Evolutionary conservation across 2,113 vertebrate species (phyloP).

Genomic region (Semnopithecus entellus): DNA sequence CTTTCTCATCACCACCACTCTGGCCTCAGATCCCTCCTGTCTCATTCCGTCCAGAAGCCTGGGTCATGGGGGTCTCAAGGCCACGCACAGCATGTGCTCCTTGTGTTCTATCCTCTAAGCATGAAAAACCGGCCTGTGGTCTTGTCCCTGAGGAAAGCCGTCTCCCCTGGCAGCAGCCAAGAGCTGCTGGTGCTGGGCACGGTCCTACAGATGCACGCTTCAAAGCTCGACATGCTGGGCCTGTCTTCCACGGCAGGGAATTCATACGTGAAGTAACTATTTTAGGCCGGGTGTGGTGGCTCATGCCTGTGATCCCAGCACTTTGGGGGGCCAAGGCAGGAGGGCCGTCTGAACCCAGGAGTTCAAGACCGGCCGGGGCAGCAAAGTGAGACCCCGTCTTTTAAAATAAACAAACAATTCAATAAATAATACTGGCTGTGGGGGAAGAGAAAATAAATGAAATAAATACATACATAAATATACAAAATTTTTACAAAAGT

Average conservation of each 20-base stretch:
- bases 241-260: not conserved
- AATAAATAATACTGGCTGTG: no score
- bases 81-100: not conserved
- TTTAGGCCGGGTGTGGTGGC: no score
- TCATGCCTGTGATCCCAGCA: no score
- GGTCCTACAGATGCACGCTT: rapidly evolving
- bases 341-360: no score
- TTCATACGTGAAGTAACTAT: not conserved
- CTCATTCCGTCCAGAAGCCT: rapidly evolving
- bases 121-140: not conserved
- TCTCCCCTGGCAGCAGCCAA: not conserved
- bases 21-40: not conserved
- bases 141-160: not conserved
- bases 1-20: no score
- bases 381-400: no score
- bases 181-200: not conserved
- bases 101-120: not conserved
- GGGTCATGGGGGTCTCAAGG: not conserved
- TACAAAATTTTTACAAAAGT: not conserved
- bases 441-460: no score
- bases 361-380: no score
- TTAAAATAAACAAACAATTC: no score
- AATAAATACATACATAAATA: no score
- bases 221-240: not conserved
- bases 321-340: no score